phyloP scores from a whole-genome alignment of 2,888 invertebrate genomes.

The Criorhina ranunculi region DNA sequence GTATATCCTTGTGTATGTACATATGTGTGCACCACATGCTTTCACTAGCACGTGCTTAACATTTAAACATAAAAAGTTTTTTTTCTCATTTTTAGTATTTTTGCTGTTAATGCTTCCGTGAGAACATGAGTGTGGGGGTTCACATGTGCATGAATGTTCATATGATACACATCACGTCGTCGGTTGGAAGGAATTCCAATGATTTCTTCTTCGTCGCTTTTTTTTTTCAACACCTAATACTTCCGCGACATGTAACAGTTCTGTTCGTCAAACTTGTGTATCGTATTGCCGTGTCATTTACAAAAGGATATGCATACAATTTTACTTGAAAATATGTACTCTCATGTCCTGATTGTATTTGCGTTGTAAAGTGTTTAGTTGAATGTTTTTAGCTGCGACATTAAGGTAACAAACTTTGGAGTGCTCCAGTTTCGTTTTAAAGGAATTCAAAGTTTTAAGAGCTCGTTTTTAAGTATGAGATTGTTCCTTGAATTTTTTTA shows the following conservation, averaged over 20 bases:
- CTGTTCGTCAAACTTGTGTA: constrained; percentile 42
- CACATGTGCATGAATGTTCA: constrained; percentile 27
- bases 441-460: too few species aligned
- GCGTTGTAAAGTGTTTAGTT: constrained; percentile 7
- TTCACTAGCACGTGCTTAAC: constrained; percentile 68
- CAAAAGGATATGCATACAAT: constrained; percentile 43
- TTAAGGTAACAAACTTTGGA: too few species aligned
- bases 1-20: neutral
- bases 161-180: constrained; percentile 6
- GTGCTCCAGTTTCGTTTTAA: too few species aligned
- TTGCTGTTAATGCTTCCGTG: constrained; percentile 9
- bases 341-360: constrained; percentile 7
- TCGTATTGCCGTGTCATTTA: constrained; percentile 27
- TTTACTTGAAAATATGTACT: constrained; percentile 39
- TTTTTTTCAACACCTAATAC: constrained; percentile 16
- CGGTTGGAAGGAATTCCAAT: neutral
- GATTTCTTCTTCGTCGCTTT: neutral
- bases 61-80: constrained; percentile 51
- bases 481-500: too few species aligned
- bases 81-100: constrained; percentile 1
- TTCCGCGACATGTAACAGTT: constrained; percentile 39
- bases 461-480: too few species aligned
- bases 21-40: constrained; percentile 43
- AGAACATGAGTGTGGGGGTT: constrained; percentile 4
- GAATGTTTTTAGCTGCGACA: neutral